Evolutionary conservation across 2,113 vertebrate genomes (phyloP), one percentile per base, ranked within the genome.

Genomic region (Aix galericulata): DNA sequence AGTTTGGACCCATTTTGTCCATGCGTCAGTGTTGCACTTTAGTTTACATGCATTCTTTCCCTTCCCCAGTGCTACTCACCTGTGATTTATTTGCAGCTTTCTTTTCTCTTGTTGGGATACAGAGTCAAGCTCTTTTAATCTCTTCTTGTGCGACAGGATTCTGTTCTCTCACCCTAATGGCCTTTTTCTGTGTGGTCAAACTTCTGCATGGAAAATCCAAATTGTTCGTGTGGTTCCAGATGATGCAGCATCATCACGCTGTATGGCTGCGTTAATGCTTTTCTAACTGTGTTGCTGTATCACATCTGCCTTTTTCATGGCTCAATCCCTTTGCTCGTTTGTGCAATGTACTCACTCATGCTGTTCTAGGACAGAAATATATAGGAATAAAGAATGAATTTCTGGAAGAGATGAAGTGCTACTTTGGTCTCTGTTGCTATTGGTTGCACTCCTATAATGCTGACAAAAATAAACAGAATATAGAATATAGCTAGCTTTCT

Each of bases 211-310:
- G 67, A 27, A 13, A 4, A 14, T 26, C 3, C 17, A 34, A 29
- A 29, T 31, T 23, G 83, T 10, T 44, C 7, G 2, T 6, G 40
- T 18, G 46, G 16, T 26, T 66, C 64, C 40, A 15, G 34, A 2
- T 4, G 59, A 20, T 27, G 73, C 17, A 3, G 32, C 48, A 6
- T 5, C 34, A 2, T 15, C 2, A 0, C 0, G 0, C 34, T 10
- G 36, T 7, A 1, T 0, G 0, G 12, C 38, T 21, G 38, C 3
- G 0, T 31, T 26, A 4, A 2, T 15, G 26, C 20, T 38, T 20
- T 13, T 9, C 29, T 25, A 0, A 8, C 34, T 11, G 0, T 2
- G 4, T 15, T 20, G 58, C 52, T 12, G 13, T 10, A 1, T 29
- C 60, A 2, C 22, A 10, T 16, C 73, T 63, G 67, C 55, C 67